phyloP scores from a whole-genome alignment of 2,113 vertebrate genomes.

The Jaculus jaculus region DNA sequence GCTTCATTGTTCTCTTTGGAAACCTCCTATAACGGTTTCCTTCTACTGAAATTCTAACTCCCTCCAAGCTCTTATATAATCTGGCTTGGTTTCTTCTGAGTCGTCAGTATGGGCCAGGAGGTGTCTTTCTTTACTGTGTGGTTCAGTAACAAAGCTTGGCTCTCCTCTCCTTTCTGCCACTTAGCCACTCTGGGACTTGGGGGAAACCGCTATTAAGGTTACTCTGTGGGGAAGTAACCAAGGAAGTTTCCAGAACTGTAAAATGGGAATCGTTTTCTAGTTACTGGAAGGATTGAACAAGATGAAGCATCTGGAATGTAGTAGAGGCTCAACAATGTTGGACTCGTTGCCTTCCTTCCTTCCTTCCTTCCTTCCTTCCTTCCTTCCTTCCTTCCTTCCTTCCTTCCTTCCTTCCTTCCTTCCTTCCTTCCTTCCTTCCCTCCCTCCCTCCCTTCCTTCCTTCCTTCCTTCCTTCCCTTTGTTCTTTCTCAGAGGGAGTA shows the following conservation, averaged over 20 bases:
- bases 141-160: background rate
- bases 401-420: no score
- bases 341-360: background rate
- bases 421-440: no score
- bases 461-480: no score
- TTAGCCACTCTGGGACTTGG: background rate
- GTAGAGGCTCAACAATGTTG: background rate
- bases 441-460: no score
- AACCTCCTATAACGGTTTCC: background rate
- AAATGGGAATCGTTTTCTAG: slow-evolving; percentile 23
- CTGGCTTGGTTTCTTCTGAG: slow-evolving; percentile 11
- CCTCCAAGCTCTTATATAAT: background rate
- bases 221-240: slow-evolving; percentile 4
- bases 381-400: no score
- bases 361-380: background rate
- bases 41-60: background rate
- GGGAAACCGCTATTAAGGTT: background rate
- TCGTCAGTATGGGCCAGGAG: background rate
- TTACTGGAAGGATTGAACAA: background rate
- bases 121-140: background rate
- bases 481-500: background rate
- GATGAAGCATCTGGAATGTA: background rate
- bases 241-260: slow-evolving; percentile 46
- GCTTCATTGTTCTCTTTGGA: background rate
- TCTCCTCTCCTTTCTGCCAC: background rate